Conservation (phyloP, 2,888 invertebrate genomes). For the Temnothorax unifasciatus region DNA sequence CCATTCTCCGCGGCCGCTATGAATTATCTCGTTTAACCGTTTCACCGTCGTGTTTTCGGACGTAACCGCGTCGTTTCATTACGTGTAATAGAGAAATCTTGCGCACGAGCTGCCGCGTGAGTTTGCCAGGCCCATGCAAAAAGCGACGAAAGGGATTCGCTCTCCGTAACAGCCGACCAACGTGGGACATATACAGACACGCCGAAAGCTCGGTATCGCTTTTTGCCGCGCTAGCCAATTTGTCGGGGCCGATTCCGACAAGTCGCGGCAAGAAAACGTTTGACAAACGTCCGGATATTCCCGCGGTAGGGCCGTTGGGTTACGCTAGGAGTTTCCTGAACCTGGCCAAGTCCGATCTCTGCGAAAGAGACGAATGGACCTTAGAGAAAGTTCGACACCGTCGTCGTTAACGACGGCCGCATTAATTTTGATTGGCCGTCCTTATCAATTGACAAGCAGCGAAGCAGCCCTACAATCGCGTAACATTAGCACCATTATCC, state of each 20-base stretch:
- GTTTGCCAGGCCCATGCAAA: constrained; percentile 55
- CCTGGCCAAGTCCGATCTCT: constrained; percentile 34
- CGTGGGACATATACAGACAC: constrained; percentile 49
- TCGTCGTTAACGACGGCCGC: constrained; percentile 42
- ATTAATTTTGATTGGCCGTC: constrained; percentile 46
- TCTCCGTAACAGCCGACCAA: constrained; percentile 50
- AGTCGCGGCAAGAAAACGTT: constrained; percentile 73
- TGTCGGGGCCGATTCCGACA: constrained; percentile 73
- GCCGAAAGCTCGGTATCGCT: constrained; percentile 61
- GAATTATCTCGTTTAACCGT: constrained; percentile 67
- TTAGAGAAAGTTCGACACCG: constrained; percentile 61
- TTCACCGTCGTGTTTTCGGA: constrained; percentile 58
- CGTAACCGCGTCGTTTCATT: constrained; percentile 55
- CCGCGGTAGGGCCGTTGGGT: constrained; percentile 53
- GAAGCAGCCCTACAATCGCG: constrained; percentile 1
- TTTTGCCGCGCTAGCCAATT: constrained; percentile 71
- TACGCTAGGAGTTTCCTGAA: constrained; percentile 43
- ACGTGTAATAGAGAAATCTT: constrained; percentile 68
- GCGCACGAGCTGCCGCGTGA: constrained; percentile 60
- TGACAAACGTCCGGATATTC: constrained; percentile 73
- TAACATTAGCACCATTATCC: neutral
- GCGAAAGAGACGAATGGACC: constrained; percentile 64
- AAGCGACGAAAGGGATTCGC: constrained; percentile 50
- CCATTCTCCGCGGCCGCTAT: constrained; percentile 43
- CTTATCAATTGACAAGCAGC: constrained; percentile 40